Conservation (phyloP, 2,888 invertebrate species). For the Hipparchia semele region DNA sequence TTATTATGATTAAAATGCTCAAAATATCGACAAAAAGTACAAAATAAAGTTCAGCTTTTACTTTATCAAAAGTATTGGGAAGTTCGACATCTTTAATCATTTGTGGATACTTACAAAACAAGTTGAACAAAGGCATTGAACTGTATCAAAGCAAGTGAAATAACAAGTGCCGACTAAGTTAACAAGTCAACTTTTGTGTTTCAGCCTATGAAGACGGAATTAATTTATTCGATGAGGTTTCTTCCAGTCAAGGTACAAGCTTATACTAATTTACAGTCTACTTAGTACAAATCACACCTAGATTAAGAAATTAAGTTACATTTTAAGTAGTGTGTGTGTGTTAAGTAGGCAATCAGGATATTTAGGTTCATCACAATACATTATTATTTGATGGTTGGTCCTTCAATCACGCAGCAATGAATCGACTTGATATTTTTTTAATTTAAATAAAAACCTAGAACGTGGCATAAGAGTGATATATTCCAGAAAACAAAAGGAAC, state of each 20-base stretch:
- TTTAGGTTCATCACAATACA: too few relatives aligned
- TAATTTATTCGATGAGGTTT: slow-evolving; percentile 50
- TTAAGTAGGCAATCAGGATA: too few relatives aligned
- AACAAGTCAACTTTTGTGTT: slow-evolving; percentile 30
- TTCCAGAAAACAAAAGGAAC: too few relatives aligned
- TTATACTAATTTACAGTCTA: neutral
- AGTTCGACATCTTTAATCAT: neutral
- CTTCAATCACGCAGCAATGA: too few relatives aligned
- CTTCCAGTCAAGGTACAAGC: slow-evolving; percentile 64
- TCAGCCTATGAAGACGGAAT: slow-evolving; percentile 71
- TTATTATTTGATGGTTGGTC: too few relatives aligned
- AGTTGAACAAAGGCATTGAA: neutral
- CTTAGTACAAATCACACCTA: neutral
- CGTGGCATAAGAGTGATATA: too few relatives aligned
- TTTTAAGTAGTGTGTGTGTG: too few relatives aligned
- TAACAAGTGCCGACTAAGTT: neutral
- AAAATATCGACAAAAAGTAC: neutral
- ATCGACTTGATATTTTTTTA: too few relatives aligned
- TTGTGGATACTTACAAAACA: neutral
- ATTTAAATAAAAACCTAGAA: too few relatives aligned
- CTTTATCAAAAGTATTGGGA: neutral
- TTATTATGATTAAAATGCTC: neutral
- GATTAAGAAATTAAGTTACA: too few relatives aligned
- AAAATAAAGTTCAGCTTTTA: neutral
- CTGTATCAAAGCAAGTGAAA: neutral